Conservation (phyloP, 2,888 invertebrate genomes). For the Aphodius sticticus region DNA sequence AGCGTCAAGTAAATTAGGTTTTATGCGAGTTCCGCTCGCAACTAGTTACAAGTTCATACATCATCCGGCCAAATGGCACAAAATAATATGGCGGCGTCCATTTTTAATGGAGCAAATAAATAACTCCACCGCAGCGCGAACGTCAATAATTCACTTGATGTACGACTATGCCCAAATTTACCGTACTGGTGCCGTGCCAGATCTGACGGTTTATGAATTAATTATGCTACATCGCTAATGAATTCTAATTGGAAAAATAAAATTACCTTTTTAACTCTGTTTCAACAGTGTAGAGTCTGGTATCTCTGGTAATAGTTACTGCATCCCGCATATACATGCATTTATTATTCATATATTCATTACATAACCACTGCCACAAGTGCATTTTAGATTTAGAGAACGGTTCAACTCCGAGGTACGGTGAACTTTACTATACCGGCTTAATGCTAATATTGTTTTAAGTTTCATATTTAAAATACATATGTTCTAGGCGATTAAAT, state of each 20-base stretch:
- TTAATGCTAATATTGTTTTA: neutral
- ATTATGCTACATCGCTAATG: neutral
- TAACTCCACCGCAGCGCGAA: neutral
- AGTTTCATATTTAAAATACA: neutral
- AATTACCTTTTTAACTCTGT: neutral
- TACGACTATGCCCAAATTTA: neutral
- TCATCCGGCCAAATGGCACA: constrained; percentile 4
- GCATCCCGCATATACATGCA: neutral
- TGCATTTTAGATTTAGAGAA: neutral
- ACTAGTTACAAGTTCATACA: neutral
- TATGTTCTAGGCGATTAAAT: neutral
- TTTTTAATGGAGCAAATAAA: constrained; percentile 4
- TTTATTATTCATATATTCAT: neutral
- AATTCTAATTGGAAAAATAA: neutral
- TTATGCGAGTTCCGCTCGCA: neutral
- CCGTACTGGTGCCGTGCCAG: neutral
- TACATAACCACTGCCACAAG: neutral
- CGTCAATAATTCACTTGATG: neutral
- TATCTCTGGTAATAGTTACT: neutral
- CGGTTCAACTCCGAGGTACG: neutral
- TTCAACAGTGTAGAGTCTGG: neutral
- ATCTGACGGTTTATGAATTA: neutral
- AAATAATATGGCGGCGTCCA: neutral
- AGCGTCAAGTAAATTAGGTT: neutral
- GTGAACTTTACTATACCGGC: neutral